phyloP scores from a whole-genome alignment of 1,140 invertebrate species.

The Cotesia chilonis region DNA sequence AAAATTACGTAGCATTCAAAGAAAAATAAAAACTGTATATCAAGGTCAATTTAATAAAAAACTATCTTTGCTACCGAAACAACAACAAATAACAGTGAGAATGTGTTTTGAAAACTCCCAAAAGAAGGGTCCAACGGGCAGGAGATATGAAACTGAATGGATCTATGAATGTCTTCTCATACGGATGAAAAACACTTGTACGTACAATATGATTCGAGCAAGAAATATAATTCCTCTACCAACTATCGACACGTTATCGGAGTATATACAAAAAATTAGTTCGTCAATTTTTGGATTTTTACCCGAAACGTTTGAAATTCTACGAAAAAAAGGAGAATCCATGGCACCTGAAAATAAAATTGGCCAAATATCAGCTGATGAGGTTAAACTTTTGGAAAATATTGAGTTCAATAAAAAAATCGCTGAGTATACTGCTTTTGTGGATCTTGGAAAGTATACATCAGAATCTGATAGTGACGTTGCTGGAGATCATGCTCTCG shows the following conservation, averaged over 20 bases:
- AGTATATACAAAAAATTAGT: conserved; percentile 6
- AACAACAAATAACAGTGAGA: no score
- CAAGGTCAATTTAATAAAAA: not conserved
- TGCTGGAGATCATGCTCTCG: conserved; percentile 38
- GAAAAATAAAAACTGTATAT: no score
- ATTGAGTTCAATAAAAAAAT: conserved; percentile 11
- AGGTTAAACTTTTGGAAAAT: conserved; percentile 1
- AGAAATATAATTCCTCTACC: conserved; percentile 7
- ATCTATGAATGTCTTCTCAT: no score
- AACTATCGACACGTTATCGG: conserved; percentile 3
- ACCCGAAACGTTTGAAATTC: not conserved
- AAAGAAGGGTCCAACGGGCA: no score
- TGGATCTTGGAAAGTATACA: conserved; percentile 39
- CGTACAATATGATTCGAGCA: not conserved
- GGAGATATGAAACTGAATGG: no score
- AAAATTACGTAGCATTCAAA: no score
- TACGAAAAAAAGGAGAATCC: conserved; percentile 3
- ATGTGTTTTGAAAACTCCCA: no score
- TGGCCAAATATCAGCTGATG: conserved; percentile 6
- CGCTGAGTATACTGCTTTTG: conserved; percentile 34
- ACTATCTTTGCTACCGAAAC: no score
- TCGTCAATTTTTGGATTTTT: conserved; percentile 1
- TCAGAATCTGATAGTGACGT: conserved; percentile 24
- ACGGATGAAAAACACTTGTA: no score
- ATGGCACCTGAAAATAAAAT: conserved; percentile 6